A percentile compares a stretch with the other conserved stretches of the same genome.
Conservation (phyloP, 2,113 vertebrate genomes). For the Chamaea fasciata region DNA sequence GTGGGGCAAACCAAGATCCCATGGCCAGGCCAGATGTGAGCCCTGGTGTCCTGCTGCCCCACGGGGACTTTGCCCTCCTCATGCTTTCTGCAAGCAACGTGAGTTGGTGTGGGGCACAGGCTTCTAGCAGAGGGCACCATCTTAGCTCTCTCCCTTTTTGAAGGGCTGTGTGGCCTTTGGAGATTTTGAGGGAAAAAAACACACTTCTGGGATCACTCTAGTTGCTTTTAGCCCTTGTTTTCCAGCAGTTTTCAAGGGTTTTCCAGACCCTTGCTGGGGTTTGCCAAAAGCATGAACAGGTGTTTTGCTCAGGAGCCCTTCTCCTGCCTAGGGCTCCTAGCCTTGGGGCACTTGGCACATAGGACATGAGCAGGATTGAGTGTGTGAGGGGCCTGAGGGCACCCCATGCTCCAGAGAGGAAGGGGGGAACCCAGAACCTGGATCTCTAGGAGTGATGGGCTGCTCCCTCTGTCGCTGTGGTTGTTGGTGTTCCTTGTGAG, state of each 20-base stretch:
- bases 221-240: background rate
- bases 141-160: background rate
- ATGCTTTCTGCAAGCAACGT: background rate
- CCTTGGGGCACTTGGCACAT: background rate
- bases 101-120: background rate
- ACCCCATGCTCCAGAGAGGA: background rate
- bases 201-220: background rate
- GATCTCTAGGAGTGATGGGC: background rate
- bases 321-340: background rate
- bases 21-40: fast-evolving
- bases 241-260: too few relatives aligned
- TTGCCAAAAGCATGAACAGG: background rate
- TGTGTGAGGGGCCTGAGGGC: background rate
- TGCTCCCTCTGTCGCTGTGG: fast-evolving
- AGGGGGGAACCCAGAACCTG: fast-evolving
- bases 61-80: background rate
- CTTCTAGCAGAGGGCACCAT: background rate
- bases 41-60: background rate
- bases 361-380: background rate
- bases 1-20: fast-evolving
- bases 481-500: background rate
- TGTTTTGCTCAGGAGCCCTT: background rate
- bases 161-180: background rate
- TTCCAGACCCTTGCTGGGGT: background rate
- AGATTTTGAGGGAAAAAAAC: background rate